phyloP scores from a whole-genome alignment of 2,797 vertebrate genomes.

The Eulemur coronatus region DNA sequence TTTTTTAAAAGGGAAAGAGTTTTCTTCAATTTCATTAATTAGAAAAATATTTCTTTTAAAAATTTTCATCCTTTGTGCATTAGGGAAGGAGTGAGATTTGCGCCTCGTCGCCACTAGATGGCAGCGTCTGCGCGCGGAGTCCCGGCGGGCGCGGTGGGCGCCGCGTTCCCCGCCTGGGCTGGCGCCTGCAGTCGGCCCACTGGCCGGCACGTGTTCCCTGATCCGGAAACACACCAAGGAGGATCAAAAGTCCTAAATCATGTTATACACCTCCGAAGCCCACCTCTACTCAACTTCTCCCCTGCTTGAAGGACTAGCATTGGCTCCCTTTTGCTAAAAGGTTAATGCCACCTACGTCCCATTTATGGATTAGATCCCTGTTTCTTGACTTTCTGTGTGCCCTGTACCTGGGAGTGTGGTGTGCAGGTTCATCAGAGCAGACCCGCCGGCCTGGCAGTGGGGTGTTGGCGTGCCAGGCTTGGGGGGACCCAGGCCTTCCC shows the following conservation, averaged over 20 bases:
- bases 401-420: neutral
- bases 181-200: neutral
- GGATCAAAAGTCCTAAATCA: neutral
- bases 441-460: accelerated
- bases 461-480: neutral
- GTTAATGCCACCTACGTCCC: too few species aligned
- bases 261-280: neutral
- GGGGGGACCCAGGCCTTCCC: neutral
- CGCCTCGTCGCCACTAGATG: conserved; percentile 16
- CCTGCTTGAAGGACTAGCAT: neutral
- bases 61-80: neutral
- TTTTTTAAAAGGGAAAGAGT: neutral
- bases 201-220: neutral
- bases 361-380: too few species aligned
- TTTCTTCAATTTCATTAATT: neutral
- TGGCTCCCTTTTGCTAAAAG: neutral
- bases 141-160: neutral
- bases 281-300: neutral
- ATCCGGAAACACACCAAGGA: neutral
- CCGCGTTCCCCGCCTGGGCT: neutral
- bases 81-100: neutral
- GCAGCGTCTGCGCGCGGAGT: neutral
- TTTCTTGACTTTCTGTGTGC: neutral
- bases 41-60: neutral
- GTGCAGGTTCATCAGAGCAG: neutral